These are phyloP conservation scores for Megastigmus dorsalis DNA, from an alignment of 2,888 invertebrate species.

Conservation along the genomic window DNA sequence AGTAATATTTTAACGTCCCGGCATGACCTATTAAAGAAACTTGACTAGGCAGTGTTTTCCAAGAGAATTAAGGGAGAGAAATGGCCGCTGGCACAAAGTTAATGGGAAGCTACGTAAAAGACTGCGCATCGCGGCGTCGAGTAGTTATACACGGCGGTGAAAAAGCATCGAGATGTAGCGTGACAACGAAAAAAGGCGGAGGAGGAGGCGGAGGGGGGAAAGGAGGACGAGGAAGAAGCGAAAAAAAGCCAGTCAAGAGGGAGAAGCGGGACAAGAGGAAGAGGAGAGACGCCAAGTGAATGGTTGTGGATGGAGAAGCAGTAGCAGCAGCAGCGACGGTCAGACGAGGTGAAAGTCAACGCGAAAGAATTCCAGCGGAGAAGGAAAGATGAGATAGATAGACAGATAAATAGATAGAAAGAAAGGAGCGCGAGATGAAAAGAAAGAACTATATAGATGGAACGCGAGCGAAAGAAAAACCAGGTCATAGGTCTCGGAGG, in stretches of 20 bases:
- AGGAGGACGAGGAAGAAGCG: background rate
- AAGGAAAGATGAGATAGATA: conserved; percentile 17
- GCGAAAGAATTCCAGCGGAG: background rate
- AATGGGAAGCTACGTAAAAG: conserved; percentile 32
- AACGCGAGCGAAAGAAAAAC: conserved; percentile 29
- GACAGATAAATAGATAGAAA: conserved; percentile 35
- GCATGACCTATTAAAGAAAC: conserved; percentile 29
- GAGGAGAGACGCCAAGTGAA: conserved; percentile 18
- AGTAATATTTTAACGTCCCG: conserved; percentile 35
- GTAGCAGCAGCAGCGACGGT: background rate
- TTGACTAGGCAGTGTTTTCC: conserved; percentile 47
- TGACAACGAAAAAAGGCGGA: background rate
- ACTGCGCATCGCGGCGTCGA: conserved; percentile 24
- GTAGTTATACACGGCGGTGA: conserved; percentile 37
- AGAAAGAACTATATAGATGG: background rate
- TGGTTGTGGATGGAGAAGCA: background rate
- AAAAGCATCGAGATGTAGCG: conserved; percentile 41
- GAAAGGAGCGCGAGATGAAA: background rate
- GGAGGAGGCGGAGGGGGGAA: background rate
- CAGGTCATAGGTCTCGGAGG: conserved; percentile 52
- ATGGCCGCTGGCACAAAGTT: conserved; percentile 40
- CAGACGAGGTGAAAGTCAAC: background rate
- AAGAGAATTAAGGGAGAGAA: conserved; percentile 52
- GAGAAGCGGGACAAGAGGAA: background rate
- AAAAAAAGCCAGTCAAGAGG: background rate